These are phyloP conservation scores for Pterois miles DNA, from an alignment of 2,797 vertebrate genomes.

Conservation along the genomic window DNA sequence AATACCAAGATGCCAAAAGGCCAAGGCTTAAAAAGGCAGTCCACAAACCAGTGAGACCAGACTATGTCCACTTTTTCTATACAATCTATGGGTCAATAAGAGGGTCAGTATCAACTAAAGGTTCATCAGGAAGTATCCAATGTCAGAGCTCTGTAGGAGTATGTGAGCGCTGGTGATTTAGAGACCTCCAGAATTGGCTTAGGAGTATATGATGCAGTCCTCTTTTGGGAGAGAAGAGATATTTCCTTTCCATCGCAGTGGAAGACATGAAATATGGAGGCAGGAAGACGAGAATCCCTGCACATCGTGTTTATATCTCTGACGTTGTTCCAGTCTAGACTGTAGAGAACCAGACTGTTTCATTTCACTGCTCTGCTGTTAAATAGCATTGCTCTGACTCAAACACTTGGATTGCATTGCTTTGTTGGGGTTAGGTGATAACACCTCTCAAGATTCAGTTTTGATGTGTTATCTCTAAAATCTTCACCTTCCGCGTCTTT, in stretches of 20 bases:
- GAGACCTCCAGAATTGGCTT: slow-evolving; percentile 34
- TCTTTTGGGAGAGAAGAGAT: slow-evolving; percentile 39
- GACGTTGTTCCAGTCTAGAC: slow-evolving; percentile 41
- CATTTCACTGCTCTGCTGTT: slow-evolving; percentile 9
- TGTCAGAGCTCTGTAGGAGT: slow-evolving; percentile 40
- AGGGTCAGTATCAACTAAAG: slow-evolving; percentile 46
- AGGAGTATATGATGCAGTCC: slow-evolving; percentile 39
- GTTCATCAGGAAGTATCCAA: slow-evolving; percentile 26
- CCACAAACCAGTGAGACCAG: no score
- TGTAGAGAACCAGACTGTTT: slow-evolving; percentile 3
- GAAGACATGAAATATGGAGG: slow-evolving; percentile 29
- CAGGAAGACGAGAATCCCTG: slow-evolving; percentile 39
- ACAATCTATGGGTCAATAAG: no score
- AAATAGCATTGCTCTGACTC: slow-evolving; percentile 5
- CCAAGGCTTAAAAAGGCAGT: no score
- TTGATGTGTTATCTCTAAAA: slow-evolving; percentile 17
- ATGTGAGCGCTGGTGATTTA: slow-evolving; percentile 50
- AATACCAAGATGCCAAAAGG: no score
- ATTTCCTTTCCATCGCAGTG: slow-evolving; percentile 43
- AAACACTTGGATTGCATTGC: neutral
- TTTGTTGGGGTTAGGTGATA: slow-evolving; percentile 10
- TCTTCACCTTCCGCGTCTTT: slow-evolving; percentile 8
- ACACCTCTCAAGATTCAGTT: neutral
- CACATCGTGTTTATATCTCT: slow-evolving; percentile 37
- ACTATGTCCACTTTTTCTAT: no score